Evolutionary conservation across 2,113 vertebrate species (phyloP).

Genomic region (Gymnobelideus leadbeateri): DNA sequence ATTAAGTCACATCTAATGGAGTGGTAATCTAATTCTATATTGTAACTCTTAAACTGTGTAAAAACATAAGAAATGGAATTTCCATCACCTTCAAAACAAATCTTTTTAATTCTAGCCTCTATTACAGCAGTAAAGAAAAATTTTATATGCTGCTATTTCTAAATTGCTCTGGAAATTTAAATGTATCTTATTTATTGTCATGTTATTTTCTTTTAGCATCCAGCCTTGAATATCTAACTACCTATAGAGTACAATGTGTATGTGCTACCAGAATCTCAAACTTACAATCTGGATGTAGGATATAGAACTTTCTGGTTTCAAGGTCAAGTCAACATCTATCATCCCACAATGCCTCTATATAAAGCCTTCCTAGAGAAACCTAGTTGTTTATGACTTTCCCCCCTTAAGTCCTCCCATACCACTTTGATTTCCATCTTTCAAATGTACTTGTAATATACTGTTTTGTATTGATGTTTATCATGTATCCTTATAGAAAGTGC

Average conservation of each 20-base stretch:
- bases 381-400: not conserved
- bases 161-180: not conserved
- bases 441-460: not conserved
- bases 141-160: no score
- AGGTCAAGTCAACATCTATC: not conserved
- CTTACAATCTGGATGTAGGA: not conserved
- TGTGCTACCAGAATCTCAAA: not conserved
- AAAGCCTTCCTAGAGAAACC: not conserved
- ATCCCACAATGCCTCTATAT: not conserved
- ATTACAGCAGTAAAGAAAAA: not conserved
- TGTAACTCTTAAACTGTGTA: not conserved
- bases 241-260: not conserved
- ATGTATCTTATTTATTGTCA: not conserved
- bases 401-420: not conserved
- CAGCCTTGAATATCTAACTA: not conserved
- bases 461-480: not conserved
- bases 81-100: not conserved
- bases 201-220: not conserved
- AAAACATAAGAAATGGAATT: not conserved
- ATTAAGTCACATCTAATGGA: not conserved
- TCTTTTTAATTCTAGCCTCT: not conserved
- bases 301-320: not conserved
- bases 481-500: not conserved
- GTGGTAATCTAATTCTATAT: not conserved
- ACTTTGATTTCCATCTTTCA: not conserved